A percentile compares a stretch with the other conserved stretches of the same genome.
Conservation (phyloP, 1,140 invertebrate species). For the Hyles vespertilio region DNA sequence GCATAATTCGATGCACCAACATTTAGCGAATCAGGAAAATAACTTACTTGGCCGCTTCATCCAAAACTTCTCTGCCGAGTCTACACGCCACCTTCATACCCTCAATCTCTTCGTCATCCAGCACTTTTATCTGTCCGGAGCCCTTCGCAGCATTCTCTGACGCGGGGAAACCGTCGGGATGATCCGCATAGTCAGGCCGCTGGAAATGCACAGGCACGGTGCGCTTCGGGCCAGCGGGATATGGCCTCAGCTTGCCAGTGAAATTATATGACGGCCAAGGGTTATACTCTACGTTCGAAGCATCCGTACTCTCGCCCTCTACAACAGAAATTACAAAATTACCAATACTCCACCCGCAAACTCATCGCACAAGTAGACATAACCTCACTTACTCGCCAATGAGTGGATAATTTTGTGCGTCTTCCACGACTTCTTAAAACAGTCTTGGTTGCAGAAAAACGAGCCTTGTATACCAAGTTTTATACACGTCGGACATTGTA, state of each 20-base stretch:
- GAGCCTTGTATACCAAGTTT: slow-evolving; percentile 95
- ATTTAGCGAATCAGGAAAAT: background rate
- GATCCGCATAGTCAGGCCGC: slow-evolving; percentile 96
- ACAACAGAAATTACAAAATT: slow-evolving; percentile 51
- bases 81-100: slow-evolving; percentile 93
- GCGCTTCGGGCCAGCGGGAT: slow-evolving; percentile 84
- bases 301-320: slow-evolving; percentile 81
- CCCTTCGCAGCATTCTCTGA: slow-evolving; percentile 92
- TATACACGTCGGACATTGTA: slow-evolving; percentile 97
- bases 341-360: background rate
- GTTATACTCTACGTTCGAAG: slow-evolving; percentile 84
- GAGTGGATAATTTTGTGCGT: slow-evolving; percentile 94
- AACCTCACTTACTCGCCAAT: slow-evolving; percentile 86
- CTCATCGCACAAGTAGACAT: slow-evolving; percentile 41
- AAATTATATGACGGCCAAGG: slow-evolving; percentile 95
- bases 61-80: slow-evolving; percentile 94
- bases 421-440: slow-evolving; percentile 95
- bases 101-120: slow-evolving; percentile 97
- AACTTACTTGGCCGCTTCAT: slow-evolving; percentile 87
- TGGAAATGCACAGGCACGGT: slow-evolving; percentile 88
- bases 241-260: slow-evolving; percentile 92
- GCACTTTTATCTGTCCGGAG: slow-evolving; percentile 90
- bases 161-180: slow-evolving; percentile 89
- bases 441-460: slow-evolving; percentile 96
- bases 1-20: too few species aligned